A percentile compares a stretch with the other conserved stretches of the same genome.
These are phyloP conservation scores for Protobothrops mucrosquamatus DNA, from an alignment of 2,113 vertebrate species.

Conservation along the genomic window DNA sequence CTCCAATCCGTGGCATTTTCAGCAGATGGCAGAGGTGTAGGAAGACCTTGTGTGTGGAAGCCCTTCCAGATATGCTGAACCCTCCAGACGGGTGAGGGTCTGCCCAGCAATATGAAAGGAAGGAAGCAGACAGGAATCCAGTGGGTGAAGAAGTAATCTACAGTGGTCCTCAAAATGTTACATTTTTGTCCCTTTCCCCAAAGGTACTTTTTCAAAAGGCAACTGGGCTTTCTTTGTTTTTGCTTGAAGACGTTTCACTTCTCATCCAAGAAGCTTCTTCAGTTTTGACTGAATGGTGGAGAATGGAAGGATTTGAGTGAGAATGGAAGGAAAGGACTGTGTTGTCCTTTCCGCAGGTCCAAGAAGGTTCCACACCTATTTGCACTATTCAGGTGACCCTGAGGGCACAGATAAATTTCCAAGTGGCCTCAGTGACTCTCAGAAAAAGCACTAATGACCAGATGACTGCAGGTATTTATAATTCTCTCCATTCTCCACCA, in stretches of 20 bases:
- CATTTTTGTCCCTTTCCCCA: background rate
- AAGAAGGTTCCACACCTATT: background rate
- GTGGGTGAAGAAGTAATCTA: background rate
- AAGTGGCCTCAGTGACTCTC: background rate
- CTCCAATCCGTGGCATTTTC: background rate
- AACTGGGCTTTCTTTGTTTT: background rate
- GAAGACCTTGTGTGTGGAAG: background rate
- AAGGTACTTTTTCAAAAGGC: background rate
- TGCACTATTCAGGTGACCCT: background rate
- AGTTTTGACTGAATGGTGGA: background rate
- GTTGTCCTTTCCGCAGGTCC: background rate
- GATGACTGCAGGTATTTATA: background rate
- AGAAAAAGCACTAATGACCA: background rate
- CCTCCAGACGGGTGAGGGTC: background rate
- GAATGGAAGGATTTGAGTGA: background rate
- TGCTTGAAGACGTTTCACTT: background rate
- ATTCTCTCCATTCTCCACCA: background rate
- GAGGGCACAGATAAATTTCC: background rate
- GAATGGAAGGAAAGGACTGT: background rate
- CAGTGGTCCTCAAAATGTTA: background rate
- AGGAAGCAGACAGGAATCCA: background rate
- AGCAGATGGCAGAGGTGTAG: background rate
- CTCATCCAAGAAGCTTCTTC: background rate
- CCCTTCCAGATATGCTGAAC: background rate
- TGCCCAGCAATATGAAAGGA: background rate